Evolutionary conservation across 2,797 vertebrate species (phyloP), one percentile per base, ranked within the genome.

Genomic region (Myiothlypis chrysogaster): DNA sequence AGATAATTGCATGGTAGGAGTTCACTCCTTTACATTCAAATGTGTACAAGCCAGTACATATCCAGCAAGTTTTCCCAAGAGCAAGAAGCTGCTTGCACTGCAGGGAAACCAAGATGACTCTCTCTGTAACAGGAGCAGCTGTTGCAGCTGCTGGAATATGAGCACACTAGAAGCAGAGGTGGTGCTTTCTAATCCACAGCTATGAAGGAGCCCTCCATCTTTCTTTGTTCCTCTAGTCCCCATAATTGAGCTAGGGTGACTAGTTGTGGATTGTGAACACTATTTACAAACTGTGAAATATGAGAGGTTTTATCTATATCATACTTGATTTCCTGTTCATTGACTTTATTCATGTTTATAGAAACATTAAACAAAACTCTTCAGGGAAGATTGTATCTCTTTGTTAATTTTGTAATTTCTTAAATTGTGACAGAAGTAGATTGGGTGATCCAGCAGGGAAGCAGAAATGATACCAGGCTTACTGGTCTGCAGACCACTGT

Each of bases 401-500:
- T 0, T 80, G 55, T 89, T 91, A 85, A 83, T 61, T 91, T 32
- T 94, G 39, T 57, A 59, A 47, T 50, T 71, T 90, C 72, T 68
- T 89, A 52, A 90, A 59, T n/a, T 81, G 52, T 19, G 35, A 44
- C 43, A 59, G 49, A 75, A 92, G 46, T 43, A 37, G 43, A 65
- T 85, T 41, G 65, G 46, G 55, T 87, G 93, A 65, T 76, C 60
- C 65, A 81, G 49, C 76, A 75, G 65, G 65, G 82, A 92, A 76
- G 65, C 79, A 89, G 91, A 87, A 96, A 91, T 83, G 59, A 61
- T 87, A 81, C 39, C 23, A 49, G 57, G 37, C 71, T 87, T 83
- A 56, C 56, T 89, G 64, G 75, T 87, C 82, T 41, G 17, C n/a
- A 81, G 61, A 78, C 72, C 53, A 41, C 49, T 85, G 64, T 0